Conservation (phyloP, 2,113 vertebrate genomes). For the Oenanthe oenanthe region DNA sequence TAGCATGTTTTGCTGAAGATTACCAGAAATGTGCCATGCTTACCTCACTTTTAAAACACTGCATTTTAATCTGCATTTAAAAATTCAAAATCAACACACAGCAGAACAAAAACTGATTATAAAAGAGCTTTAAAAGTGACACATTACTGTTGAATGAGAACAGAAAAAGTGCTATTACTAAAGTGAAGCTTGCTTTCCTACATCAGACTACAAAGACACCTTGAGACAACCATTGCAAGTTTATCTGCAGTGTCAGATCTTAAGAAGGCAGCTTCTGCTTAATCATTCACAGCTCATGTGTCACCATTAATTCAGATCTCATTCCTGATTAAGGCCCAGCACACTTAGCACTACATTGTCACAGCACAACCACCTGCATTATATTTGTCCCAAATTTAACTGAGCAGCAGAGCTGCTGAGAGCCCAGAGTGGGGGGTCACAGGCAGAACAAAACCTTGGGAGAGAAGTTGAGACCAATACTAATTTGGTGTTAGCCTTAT, state of each 20-base stretch:
- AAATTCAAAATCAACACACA: background rate
- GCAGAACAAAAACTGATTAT: background rate
- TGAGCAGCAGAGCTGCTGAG: background rate
- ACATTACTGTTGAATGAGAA: background rate
- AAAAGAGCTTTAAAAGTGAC: background rate
- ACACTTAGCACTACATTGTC: background rate
- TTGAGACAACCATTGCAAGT: background rate
- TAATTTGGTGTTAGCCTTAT: background rate
- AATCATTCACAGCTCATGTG: background rate
- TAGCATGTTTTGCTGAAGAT: background rate
- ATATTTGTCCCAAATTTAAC: background rate
- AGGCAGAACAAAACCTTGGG: background rate
- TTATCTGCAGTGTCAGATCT: background rate
- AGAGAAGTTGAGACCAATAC: background rate
- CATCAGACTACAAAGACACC: background rate
- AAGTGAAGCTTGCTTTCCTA: background rate
- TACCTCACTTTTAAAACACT: background rate
- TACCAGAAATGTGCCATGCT: background rate
- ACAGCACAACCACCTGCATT: background rate
- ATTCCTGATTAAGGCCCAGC: background rate
- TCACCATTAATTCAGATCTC: constrained; percentile 28
- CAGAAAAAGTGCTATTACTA: background rate
- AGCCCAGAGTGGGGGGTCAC: background rate
- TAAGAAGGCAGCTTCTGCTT: background rate
- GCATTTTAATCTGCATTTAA: background rate